Evolutionary conservation across 2,113 vertebrate species (phyloP).

Genomic region (Sinocyclocheilus anshuiensis): DNA sequence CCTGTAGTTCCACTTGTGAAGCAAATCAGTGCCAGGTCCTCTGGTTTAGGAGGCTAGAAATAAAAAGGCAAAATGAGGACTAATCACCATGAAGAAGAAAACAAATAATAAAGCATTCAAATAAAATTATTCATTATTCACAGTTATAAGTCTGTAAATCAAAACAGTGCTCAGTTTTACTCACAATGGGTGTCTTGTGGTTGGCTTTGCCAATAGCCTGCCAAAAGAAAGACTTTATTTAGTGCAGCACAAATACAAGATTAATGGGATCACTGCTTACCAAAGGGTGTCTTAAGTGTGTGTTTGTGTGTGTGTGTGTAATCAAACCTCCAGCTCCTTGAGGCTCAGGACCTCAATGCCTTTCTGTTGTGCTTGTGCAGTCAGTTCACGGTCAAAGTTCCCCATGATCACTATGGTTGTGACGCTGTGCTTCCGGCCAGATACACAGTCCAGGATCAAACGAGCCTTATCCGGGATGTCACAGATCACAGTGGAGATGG

Average conservation of each 20-base stretch:
- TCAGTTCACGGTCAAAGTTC: constrained; percentile 77
- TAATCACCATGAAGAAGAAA: neutral
- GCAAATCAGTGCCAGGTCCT: constrained; percentile 79
- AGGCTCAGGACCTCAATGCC: constrained; percentile 85
- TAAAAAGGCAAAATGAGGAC: constrained; percentile 41
- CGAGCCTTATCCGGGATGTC: constrained; percentile 86
- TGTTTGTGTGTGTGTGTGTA: too few species aligned
- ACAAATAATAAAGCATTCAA: neutral
- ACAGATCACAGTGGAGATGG: constrained; percentile 87
- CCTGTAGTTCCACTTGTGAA: constrained; percentile 79
- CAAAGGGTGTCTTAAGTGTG: neutral
- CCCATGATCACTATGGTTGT: constrained; percentile 87
- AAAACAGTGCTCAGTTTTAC: constrained; percentile 36
- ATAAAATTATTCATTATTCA: neutral
- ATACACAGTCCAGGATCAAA: constrained; percentile 79
- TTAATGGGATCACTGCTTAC: neutral
- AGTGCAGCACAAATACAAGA: neutral
- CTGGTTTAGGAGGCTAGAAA: constrained; percentile 73
- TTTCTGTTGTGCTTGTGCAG: constrained; percentile 76
- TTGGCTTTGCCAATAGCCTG: constrained; percentile 84
- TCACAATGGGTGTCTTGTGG: constrained; percentile 81
- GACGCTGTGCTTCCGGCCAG: constrained; percentile 77
- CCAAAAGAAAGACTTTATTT: constrained; percentile 44
- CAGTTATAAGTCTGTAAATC: neutral
- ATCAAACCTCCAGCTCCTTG: constrained; percentile 84